Evolutionary conservation across 2,113 vertebrate genomes (phyloP).

Genomic region (Crotalus horridus): DNA sequence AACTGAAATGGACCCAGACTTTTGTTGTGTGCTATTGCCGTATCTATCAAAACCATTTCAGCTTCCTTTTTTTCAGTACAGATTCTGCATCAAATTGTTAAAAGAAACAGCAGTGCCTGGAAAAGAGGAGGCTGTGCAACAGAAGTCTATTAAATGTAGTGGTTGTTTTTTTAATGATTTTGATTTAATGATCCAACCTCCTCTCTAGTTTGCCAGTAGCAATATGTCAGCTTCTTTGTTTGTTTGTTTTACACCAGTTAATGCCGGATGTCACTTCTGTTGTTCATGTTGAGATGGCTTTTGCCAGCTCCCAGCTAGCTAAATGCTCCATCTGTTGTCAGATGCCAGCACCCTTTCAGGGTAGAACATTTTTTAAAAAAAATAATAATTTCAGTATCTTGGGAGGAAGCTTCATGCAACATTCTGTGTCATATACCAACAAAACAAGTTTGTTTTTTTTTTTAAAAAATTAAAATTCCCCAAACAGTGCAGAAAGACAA

Average conservation of each 20-base stretch:
- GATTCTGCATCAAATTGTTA: not conserved
- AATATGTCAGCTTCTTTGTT: conserved; percentile 15
- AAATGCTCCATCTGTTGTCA: not conserved
- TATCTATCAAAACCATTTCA: conserved; percentile 46
- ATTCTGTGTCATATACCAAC: rapidly evolving
- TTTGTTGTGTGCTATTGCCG: conserved; percentile 27
- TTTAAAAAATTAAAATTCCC: not conserved
- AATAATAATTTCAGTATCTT: conserved; percentile 3
- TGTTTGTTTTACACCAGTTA: conserved; percentile 24
- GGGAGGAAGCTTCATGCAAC: not conserved
- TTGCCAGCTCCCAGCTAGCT: not conserved
- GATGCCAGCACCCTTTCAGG: not conserved
- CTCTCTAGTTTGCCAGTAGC: conserved; percentile 24
- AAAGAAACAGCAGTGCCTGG: not conserved
- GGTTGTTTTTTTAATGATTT: conserved; percentile 17
- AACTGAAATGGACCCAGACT: conserved; percentile 22
- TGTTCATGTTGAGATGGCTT: conserved; percentile 3
- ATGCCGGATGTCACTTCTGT: conserved; percentile 4
- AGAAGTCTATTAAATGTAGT: conserved; percentile 3
- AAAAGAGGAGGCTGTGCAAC: not conserved
- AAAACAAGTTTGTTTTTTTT: not conserved
- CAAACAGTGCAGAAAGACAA: not conserved
- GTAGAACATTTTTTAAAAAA: conserved; percentile 1
- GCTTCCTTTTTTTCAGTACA: not conserved
- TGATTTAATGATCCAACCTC: not conserved